Conservation (phyloP, 2,797 vertebrate genomes). For the Clarias pachynema region DNA sequence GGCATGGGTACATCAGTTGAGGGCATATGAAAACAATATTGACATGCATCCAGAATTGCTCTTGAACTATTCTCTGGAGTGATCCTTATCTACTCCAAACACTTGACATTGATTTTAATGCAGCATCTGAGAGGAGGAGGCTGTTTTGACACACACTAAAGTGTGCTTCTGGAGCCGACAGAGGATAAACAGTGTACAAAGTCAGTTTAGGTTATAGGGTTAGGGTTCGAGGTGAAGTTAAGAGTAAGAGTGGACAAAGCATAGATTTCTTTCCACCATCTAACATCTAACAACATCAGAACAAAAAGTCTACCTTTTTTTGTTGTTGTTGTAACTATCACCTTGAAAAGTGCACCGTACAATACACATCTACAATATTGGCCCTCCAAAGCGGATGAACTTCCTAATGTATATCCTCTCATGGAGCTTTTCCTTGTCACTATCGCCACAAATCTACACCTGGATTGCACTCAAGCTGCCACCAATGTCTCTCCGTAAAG, state of each 20-base stretch:
- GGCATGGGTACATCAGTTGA: background rate
- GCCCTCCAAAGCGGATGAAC: background rate
- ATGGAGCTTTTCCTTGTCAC: background rate
- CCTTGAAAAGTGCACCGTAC: background rate
- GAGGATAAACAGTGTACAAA: background rate
- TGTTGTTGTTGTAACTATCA: background rate
- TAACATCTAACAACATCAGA: background rate
- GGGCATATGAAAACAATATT: background rate
- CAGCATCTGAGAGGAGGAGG: background rate
- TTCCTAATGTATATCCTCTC: background rate
- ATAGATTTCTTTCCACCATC: background rate
- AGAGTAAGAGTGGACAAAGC: background rate
- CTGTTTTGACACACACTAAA: background rate
- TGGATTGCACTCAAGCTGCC: background rate
- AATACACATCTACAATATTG: no score
- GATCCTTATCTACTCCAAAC: background rate
- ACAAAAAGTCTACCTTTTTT: background rate
- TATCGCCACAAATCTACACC: background rate
- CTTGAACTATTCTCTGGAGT: background rate
- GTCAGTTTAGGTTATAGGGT: no score
- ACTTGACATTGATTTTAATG: no score
- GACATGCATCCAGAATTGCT: background rate
- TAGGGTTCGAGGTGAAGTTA: background rate
- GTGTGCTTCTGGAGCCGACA: conserved; percentile 1
- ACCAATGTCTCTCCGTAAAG: background rate